Base-by-base conservation (phyloP, 2,888 invertebrate genomes). In the Lepas anatifera region DNA sequence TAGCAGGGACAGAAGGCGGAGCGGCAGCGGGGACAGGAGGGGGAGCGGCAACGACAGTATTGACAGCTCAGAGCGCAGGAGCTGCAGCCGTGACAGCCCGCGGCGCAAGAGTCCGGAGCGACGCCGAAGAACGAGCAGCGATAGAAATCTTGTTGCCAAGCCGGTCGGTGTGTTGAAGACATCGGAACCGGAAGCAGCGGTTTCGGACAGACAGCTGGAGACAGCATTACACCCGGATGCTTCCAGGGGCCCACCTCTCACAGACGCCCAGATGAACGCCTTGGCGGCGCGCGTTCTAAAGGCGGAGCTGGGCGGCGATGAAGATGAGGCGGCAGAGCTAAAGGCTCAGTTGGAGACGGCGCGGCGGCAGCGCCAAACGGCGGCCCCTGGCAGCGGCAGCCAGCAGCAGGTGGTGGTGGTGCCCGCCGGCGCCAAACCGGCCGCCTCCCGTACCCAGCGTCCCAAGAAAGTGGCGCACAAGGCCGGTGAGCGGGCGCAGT, bases 291-390 rank as follows among this genome's bases (percentile, higher is more conserved):
- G 90, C 81, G 86, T 95, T 73, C 83, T 98, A 0, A 95, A 95
- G 82, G 96, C 97, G 22, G 95, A 98, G 85, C 86, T 99, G 75
- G 86, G 94, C 84, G 96, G 95, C 27, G 87, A 96, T 78, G 81
- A 79, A 75, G 86, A 75, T 78, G 74, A 71, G 27, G 66, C 29
- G 11, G 67, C 50, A 18, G 41, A 70, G 41, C 46, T 75, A 25
- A 69, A 71, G 71, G 37, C 39, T 37, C 67, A 71, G 64, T 66
- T 71, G 29, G 67, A 69, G 39, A 35, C 22, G 18, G 46, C 41
- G 43, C 66, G 69, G 43, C n/a, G 35, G 50, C 29, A 29, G 27
- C 68, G 43, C 3, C 22, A 41, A 8, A 13, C 67, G 3, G 37
- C n/a, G 3, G 27, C 25, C 25, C 37, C 18, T n/a, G 18, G 35